These are phyloP conservation scores for Etheostoma cragini DNA, from an alignment of 2,113 vertebrate species.

Conservation along the genomic window DNA sequence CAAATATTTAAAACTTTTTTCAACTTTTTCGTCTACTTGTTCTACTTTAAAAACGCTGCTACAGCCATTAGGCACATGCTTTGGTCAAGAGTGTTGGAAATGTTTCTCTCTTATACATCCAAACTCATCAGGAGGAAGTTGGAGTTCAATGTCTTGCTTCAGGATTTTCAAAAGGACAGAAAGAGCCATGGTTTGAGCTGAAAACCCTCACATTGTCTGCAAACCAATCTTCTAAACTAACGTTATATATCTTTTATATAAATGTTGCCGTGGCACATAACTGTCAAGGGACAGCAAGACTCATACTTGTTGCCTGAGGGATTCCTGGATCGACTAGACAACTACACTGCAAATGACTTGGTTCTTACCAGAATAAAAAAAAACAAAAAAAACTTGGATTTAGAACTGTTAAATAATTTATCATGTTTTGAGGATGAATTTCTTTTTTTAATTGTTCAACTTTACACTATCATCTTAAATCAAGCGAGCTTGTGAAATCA, in stretches of 20 bases:
- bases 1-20: not conserved
- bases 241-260: not conserved
- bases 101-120: not conserved
- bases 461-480: too few species aligned
- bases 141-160: not conserved
- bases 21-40: not conserved
- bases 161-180: not conserved
- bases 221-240: not conserved
- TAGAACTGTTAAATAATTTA: too few species aligned
- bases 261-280: not conserved
- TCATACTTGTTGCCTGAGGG: slow-evolving; percentile 29
- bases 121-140: not conserved
- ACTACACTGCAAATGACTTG: not conserved
- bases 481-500: too few species aligned
- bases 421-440: too few species aligned
- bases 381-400: too few species aligned
- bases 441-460: too few species aligned
- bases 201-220: not conserved
- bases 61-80: not conserved
- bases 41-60: not conserved
- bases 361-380: too few species aligned
- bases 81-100: not conserved
- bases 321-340: slow-evolving; percentile 19
- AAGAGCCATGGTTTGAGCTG: not conserved
- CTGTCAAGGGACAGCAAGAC: slow-evolving; percentile 22